Conservation (phyloP, 2,113 vertebrate genomes). For the Eupsittula cactorum region DNA sequence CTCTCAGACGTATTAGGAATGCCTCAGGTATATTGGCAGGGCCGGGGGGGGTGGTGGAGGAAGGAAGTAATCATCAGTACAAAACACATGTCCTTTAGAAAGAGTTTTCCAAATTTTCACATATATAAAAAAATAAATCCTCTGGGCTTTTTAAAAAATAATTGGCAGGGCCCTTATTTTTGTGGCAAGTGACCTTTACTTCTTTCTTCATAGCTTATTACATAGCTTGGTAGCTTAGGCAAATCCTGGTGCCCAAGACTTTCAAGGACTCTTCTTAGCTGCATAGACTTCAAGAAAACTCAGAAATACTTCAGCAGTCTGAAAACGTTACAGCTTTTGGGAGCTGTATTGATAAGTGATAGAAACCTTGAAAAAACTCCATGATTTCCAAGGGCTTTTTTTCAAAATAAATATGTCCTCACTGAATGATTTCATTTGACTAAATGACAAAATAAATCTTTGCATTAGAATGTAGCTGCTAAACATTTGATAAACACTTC, state of each 20-base stretch:
- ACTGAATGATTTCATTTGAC: neutral
- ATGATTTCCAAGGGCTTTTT: neutral
- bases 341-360: neutral
- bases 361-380: neutral
- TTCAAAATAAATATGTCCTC: neutral
- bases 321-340: neutral
- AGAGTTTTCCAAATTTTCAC: neutral
- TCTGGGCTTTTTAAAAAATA: neutral
- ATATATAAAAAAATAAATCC: neutral
- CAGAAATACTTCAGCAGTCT: neutral
- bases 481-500: neutral
- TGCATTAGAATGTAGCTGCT: neutral
- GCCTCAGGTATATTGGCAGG: neutral
- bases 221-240: neutral
- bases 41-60: fast-evolving
- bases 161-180: neutral
- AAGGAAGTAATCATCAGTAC: no score
- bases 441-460: neutral
- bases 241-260: neutral
- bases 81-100: neutral
- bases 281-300: neutral
- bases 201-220: neutral
- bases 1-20: neutral
- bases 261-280: neutral
- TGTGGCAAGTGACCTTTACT: neutral